Percentiles rank a stretch among this genome's conserved stretches.
Conservation (phyloP, 2,797 vertebrate species). For the Psittacula echo region DNA sequence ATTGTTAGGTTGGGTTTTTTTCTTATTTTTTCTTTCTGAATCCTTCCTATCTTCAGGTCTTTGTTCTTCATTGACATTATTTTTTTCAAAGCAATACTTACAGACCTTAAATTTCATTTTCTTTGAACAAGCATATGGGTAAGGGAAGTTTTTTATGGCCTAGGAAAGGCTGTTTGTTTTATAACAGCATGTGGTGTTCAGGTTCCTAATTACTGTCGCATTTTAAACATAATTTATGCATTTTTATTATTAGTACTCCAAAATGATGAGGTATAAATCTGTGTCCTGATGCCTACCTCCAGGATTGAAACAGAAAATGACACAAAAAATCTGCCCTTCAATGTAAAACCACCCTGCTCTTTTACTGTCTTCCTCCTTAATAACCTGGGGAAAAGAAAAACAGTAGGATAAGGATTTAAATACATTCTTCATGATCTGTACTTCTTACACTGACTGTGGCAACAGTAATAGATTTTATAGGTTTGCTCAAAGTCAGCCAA, state of each 20-base stretch:
- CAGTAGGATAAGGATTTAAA: background rate
- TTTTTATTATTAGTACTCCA: background rate
- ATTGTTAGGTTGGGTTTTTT: background rate
- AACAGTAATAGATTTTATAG: background rate
- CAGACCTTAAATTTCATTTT: slow-evolving; percentile 3
- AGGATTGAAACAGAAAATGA: background rate
- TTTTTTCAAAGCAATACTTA: slow-evolving; percentile 19
- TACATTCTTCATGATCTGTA: background rate
- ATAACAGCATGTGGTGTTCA: background rate
- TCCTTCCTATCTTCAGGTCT: background rate
- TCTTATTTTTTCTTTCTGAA: background rate
- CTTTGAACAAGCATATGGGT: background rate
- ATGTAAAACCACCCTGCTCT: background rate
- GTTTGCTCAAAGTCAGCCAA: slow-evolving; percentile 15
- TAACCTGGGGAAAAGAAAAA: background rate
- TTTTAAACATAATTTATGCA: background rate
- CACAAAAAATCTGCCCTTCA: background rate
- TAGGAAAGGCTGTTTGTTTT: background rate
- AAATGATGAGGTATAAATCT: background rate
- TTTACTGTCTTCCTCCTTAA: background rate
- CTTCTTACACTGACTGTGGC: background rate
- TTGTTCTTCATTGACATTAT: background rate
- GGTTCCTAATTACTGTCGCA: background rate
- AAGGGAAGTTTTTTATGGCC: background rate
- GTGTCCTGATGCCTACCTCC: background rate